These are phyloP conservation scores for Diarsia rubi DNA, from an alignment of 2,888 invertebrate species.

Conservation along the genomic window DNA sequence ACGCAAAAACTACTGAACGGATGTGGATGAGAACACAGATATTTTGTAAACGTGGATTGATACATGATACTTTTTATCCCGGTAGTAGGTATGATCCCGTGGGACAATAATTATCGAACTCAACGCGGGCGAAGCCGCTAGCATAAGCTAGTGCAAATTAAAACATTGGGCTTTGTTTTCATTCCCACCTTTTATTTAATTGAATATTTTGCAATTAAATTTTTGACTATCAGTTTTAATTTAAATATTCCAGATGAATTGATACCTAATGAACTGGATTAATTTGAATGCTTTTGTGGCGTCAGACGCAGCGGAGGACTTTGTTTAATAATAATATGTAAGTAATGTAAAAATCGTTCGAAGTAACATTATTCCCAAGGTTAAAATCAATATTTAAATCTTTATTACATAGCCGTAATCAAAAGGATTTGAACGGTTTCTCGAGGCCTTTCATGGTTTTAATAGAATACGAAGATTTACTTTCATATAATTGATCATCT, in stretches of 20 bases:
- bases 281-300: not conserved
- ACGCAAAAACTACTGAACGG: too few species aligned
- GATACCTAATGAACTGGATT: not conserved
- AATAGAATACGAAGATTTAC: conserved; percentile 2
- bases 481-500: conserved; percentile 5
- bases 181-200: not conserved
- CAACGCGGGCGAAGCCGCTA: too few species aligned
- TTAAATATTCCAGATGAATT: not conserved
- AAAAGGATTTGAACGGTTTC: conserved; percentile 22
- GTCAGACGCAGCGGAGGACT: too few species aligned
- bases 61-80: too few species aligned
- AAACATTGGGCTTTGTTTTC: not conserved
- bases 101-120: too few species aligned
- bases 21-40: too few species aligned
- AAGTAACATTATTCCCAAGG: not conserved
- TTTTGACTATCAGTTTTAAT: not conserved
- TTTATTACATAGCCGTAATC: conserved; percentile 2
- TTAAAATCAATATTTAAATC: not conserved
- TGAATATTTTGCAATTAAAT: too few species aligned
- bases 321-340: too few species aligned
- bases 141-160: too few species aligned
- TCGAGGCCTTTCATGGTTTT: not conserved
- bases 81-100: too few species aligned
- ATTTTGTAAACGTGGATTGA: too few species aligned
- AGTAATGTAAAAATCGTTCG: too few species aligned